Evolutionary conservation across 2,113 vertebrate genomes (phyloP).

Genomic region (Urocolius indicus): DNA sequence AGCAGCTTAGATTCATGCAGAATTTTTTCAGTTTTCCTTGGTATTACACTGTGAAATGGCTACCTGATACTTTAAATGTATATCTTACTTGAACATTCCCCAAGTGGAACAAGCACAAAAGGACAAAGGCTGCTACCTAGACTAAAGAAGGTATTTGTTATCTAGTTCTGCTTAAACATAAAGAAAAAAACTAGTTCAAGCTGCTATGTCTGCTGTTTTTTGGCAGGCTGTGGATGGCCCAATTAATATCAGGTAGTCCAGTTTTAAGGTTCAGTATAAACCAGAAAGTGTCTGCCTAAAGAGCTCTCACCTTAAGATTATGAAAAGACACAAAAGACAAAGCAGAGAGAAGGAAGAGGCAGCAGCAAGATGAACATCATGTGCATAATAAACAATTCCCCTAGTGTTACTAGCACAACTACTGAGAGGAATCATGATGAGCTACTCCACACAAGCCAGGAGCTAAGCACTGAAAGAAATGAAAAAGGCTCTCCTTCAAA

Average conservation of each 20-base stretch:
- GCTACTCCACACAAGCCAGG: background rate
- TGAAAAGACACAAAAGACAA: background rate
- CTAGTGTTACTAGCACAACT: background rate
- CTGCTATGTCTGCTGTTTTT: background rate
- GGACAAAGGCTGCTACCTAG: background rate
- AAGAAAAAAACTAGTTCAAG: background rate
- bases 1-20: background rate
- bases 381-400: slow-evolving; percentile 30
- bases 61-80: background rate
- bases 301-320: background rate
- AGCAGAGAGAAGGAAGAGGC: slow-evolving; percentile 3
- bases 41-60: background rate
- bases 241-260: background rate
- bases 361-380: background rate
- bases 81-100: background rate
- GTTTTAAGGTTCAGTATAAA: background rate
- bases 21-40: background rate
- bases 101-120: background rate
- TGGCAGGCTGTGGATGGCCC: background rate
- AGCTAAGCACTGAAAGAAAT: background rate
- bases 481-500: background rate
- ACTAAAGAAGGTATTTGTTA: background rate
- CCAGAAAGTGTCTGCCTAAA: background rate
- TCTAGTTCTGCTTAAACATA: background rate
- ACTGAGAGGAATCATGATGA: background rate